These are phyloP conservation scores for Xenops minutus DNA, from an alignment of 2,797 vertebrate genomes.

Conservation along the genomic window DNA sequence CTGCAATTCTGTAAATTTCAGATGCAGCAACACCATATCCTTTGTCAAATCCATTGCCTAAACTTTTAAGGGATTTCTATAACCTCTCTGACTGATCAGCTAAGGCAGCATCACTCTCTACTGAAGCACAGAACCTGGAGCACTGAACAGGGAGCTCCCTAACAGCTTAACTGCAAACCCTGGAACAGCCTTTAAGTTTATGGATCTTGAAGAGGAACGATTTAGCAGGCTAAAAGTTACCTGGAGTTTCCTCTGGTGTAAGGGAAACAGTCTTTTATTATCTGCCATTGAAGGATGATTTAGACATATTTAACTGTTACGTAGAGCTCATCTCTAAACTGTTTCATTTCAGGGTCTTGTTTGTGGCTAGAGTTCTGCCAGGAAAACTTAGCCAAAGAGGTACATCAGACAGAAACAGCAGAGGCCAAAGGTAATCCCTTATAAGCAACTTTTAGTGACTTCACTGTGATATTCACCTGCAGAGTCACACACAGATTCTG, in stretches of 20 bases:
- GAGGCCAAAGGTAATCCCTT: neutral
- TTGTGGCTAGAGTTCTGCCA: neutral
- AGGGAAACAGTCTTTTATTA: neutral
- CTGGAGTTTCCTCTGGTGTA: neutral
- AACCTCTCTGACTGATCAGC: neutral
- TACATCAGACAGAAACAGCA: neutral
- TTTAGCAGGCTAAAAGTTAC: neutral
- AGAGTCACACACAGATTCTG: neutral
- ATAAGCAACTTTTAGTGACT: neutral
- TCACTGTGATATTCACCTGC: neutral
- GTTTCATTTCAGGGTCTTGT: neutral
- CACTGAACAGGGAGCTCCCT: neutral
- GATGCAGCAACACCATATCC: neutral
- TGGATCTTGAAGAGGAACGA: neutral
- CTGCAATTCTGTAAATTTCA: neutral
- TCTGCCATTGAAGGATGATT: neutral
- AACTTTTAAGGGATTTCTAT: neutral
- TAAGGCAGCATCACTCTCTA: neutral
- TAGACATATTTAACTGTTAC: neutral
- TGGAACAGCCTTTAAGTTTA: neutral
- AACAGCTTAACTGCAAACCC: neutral
- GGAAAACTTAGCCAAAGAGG: neutral
- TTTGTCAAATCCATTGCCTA: neutral
- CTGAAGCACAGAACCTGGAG: neutral
- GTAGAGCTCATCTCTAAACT: neutral